Conservation (phyloP, 2,797 vertebrate species). For the Anableps anableps region DNA sequence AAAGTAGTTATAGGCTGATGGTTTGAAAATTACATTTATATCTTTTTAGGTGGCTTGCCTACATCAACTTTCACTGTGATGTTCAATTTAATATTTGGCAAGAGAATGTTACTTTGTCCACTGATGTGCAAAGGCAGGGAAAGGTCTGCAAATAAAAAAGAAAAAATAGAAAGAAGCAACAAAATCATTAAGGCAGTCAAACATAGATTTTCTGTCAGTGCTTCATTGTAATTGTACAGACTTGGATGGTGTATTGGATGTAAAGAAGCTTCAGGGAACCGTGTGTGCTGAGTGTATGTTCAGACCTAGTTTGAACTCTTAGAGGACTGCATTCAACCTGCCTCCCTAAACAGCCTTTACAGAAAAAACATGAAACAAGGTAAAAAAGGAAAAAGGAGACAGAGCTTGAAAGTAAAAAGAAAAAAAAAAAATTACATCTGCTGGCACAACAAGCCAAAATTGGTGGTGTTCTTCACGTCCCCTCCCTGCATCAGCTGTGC, state of each 20-base stretch:
- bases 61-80: neutral
- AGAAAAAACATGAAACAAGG: conserved; percentile 51
- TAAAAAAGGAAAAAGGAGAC: conserved; percentile 20
- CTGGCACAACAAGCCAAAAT: conserved; percentile 68
- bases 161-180: conserved; percentile 58
- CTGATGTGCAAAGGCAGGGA: conserved; percentile 14
- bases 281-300: conserved; percentile 48
- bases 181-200: conserved; percentile 75
- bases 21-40: conserved; percentile 29
- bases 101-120: conserved; percentile 36
- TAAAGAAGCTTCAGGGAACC: conserved; percentile 73
- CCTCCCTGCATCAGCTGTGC: conserved; percentile 38
- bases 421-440: conserved; percentile 54
- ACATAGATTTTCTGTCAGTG: conserved; percentile 83
- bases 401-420: conserved; percentile 15
- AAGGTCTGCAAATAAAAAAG: conserved; percentile 27
- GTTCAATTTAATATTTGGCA: conserved; percentile 56
- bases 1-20: conserved; percentile 21
- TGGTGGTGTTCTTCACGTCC: conserved; percentile 64
- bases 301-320: conserved; percentile 27
- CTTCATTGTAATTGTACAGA: conserved; percentile 76
- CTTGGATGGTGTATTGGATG: conserved; percentile 69
- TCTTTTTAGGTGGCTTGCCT: conserved; percentile 5
- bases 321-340: conserved; percentile 26
- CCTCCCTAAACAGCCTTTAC: conserved; percentile 54